Base-by-base conservation (phyloP, 1,140 invertebrate genomes). In the Sminthurinus signatus region DNA sequence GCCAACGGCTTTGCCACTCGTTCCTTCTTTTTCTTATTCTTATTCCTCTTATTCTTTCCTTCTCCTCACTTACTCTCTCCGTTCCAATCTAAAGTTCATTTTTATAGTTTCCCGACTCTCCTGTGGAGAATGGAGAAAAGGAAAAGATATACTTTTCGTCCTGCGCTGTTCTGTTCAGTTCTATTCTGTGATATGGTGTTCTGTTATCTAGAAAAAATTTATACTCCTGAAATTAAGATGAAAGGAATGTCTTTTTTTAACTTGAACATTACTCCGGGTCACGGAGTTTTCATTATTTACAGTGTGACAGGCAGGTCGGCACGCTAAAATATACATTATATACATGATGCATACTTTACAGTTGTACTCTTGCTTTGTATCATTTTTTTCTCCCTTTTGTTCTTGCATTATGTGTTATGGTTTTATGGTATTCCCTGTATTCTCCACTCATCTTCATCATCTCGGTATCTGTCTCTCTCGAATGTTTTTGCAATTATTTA, bases 201-300 rank as follows among this genome's bases (percentile, higher is more conserved):
- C 17, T 36, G 32, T 36, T 36, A 36, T 36, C 32, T 36, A 15
- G 43, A 43, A 42, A 60, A 44, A 65, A 65, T 65, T 65, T 61
- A 65, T 65, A 52, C 32, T 42, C 43, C 56, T 61, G 28, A 65
- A 61, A 65, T 65, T 65, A 65, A 58, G 56, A 29, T 36, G 32
- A 8, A 15, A 61, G 59, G 64, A 60, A 65, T 65, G 48, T 65
- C 31, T 61, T 54, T 25, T 17, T 31, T 14, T 54, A 19, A 36
- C 32, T 8, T 36, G 32, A 36, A 36, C 5, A 15, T 15, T 36
- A n/a, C 15, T 36, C 5, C 32, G 32, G 32, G 32, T 36, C 32
- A 36, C 32, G 15, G 32, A 36, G 32, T 36, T 36, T 58, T 48
- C 31, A 25, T 3, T 32, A 32, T 17, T 31, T 58, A 36, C 32